Percentiles rank a stretch among this genome's conserved stretches.
Conservation (phyloP, 2,888 invertebrate genomes). For the Morpho helenor region DNA sequence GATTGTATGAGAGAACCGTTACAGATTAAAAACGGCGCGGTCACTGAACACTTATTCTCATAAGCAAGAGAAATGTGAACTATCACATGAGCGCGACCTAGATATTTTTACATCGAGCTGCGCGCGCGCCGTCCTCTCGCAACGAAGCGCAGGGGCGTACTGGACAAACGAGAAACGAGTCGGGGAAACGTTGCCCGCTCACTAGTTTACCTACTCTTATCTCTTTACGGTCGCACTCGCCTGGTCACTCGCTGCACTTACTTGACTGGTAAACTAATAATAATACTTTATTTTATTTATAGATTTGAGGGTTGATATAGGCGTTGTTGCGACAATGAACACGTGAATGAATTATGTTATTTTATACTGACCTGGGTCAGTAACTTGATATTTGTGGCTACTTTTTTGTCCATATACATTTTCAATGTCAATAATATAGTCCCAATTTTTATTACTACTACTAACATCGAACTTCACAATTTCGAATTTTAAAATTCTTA, state of each 20-base stretch:
- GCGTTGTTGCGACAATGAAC: no score
- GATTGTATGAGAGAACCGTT: constrained; percentile 34
- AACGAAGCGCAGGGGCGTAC: constrained; percentile 62
- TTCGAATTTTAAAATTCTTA: no score
- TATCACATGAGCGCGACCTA: constrained; percentile 64
- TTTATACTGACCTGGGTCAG: no score
- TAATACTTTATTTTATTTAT: constrained; percentile 5
- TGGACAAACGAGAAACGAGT: constrained; percentile 25
- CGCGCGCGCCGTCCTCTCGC: constrained; percentile 63
- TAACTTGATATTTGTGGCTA: no score
- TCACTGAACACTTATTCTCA: constrained; percentile 57
- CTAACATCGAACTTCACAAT: no score
- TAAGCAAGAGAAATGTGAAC: constrained; percentile 54
- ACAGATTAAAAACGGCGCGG: constrained; percentile 41
- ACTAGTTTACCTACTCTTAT: constrained; percentile 73
- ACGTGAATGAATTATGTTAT: no score
- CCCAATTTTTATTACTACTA: no score
- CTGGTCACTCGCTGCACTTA: constrained; percentile 42
- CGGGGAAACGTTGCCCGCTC: constrained; percentile 59
- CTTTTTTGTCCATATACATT: no score
- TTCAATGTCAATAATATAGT: no score
- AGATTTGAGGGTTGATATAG: neutral
- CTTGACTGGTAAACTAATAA: constrained; percentile 17
- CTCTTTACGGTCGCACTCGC: constrained; percentile 55
- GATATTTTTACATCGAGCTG: constrained; percentile 40